Conservation (phyloP, 2,113 vertebrate species). For the Pachypanchax playfairii region DNA sequence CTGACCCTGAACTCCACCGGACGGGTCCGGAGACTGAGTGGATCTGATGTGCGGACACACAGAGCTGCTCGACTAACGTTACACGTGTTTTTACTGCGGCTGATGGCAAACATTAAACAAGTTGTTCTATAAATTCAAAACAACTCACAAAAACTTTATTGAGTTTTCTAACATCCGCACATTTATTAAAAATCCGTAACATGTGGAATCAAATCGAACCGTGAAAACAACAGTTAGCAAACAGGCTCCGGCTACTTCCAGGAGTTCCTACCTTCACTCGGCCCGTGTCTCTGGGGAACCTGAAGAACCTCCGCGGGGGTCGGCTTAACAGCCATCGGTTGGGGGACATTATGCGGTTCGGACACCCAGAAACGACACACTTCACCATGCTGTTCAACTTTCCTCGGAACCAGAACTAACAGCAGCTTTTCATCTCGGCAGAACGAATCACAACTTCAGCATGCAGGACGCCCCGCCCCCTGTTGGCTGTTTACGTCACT, state of each 20-base stretch:
- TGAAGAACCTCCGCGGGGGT: slow-evolving; percentile 50
- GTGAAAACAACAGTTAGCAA: too few relatives aligned
- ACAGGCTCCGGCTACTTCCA: neutral
- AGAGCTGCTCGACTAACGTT: too few relatives aligned
- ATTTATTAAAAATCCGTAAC: too few relatives aligned
- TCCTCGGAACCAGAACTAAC: neutral
- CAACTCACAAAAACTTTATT: too few relatives aligned
- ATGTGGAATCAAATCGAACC: too few relatives aligned
- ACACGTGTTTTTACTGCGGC: too few relatives aligned
- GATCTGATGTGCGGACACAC: too few relatives aligned
- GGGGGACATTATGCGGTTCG: slow-evolving; percentile 20
- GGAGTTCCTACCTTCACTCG: slow-evolving; percentile 50
- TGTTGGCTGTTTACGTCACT: slow-evolving; percentile 6
- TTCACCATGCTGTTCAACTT: slow-evolving; percentile 29
- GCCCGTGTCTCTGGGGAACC: slow-evolving; percentile 44
- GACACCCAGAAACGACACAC: slow-evolving; percentile 53
- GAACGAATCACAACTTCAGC: too few relatives aligned
- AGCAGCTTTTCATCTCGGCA: neutral
- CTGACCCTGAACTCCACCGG: too few relatives aligned
- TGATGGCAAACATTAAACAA: too few relatives aligned
- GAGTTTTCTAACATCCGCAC: neutral
- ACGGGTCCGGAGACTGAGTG: too few relatives aligned
- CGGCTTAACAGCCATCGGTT: slow-evolving; percentile 9
- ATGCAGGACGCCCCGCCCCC: neutral
- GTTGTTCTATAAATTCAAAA: neutral